Percentiles rank a stretch among this genome's conserved stretches.
Evolutionary conservation across 1,140 invertebrate genomes (phyloP).

Genomic region (Anoplophora glabripennis): DNA sequence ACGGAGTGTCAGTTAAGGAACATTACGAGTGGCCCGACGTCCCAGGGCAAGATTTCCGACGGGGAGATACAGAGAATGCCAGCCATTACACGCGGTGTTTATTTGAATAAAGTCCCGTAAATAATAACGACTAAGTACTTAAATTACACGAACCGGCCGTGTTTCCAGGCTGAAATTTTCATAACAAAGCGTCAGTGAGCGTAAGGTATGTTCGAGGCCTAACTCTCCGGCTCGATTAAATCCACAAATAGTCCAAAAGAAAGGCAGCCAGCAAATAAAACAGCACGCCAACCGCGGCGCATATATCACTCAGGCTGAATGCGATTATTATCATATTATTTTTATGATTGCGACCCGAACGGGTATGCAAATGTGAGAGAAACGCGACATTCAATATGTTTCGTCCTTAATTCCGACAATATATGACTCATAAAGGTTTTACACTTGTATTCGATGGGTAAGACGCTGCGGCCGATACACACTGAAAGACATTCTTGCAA

Average conservation of each 20-base stretch:
- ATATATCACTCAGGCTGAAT: constrained; percentile 37
- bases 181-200: constrained; percentile 27
- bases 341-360: constrained; percentile 36
- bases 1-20: constrained; percentile 12
- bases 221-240: constrained; percentile 11
- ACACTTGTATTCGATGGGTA: constrained; percentile 24
- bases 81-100: constrained; percentile 29
- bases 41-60: constrained; percentile 20
- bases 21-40: constrained; percentile 16
- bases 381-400: constrained; percentile 38
- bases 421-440: constrained; percentile 36
- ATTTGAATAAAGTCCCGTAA: constrained; percentile 27
- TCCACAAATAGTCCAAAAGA: constrained; percentile 27
- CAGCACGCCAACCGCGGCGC: constrained; percentile 14
- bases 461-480: too few species aligned
- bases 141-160: constrained; percentile 25
- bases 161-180: constrained; percentile 28
- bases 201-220: constrained; percentile 11
- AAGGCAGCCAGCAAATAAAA: constrained; percentile 17
- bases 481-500: too few species aligned
- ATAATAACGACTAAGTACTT: constrained; percentile 28
- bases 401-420: constrained; percentile 37
- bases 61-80: constrained; percentile 5
- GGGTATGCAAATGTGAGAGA: constrained; percentile 36
- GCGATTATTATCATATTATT: constrained; percentile 39